These are phyloP conservation scores for Caenorhabditis virilis DNA, from an alignment of 2,888 invertebrate species.

Conservation along the genomic window DNA sequence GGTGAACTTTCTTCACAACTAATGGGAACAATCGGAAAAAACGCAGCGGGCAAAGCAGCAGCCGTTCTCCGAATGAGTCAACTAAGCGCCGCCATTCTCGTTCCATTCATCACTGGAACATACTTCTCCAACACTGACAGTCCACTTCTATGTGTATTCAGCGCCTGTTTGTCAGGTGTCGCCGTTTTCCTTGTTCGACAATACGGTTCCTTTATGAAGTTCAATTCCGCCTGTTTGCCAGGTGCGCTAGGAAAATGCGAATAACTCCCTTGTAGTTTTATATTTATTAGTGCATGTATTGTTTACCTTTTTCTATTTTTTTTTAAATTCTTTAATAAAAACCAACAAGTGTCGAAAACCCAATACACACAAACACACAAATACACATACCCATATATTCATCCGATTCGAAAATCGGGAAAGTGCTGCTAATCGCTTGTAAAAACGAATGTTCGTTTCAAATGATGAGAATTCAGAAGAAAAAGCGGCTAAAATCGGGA, in stretches of 20 bases:
- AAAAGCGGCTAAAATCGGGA: too few species aligned
- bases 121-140: constrained; percentile 29
- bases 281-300: too few species aligned
- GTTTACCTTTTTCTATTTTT: constrained; percentile 2
- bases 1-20: constrained; percentile 61
- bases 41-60: constrained; percentile 56
- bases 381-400: too few species aligned
- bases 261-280: constrained; percentile 8
- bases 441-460: constrained; percentile 5
- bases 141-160: constrained; percentile 48
- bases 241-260: constrained; percentile 24
- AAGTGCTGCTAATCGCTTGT: constrained; percentile 34
- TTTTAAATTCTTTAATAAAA: too few species aligned
- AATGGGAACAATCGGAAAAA: constrained; percentile 51
- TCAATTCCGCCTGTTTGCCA: constrained; percentile 43
- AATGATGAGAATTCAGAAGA: too few species aligned
- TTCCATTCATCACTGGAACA: constrained; percentile 55
- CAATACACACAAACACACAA: too few species aligned
- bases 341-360: too few species aligned
- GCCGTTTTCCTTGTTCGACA: constrained; percentile 44
- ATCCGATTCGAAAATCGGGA: constrained; percentile 14
- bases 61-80: constrained; percentile 58
- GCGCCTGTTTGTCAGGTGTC: constrained; percentile 43
- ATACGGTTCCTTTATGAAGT: constrained; percentile 53
- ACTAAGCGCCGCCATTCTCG: constrained; percentile 48